Evolutionary conservation across 1,140 invertebrate genomes (phyloP), one percentile per base, ranked within the genome.

Genomic region (Nasonia longicornis): DNA sequence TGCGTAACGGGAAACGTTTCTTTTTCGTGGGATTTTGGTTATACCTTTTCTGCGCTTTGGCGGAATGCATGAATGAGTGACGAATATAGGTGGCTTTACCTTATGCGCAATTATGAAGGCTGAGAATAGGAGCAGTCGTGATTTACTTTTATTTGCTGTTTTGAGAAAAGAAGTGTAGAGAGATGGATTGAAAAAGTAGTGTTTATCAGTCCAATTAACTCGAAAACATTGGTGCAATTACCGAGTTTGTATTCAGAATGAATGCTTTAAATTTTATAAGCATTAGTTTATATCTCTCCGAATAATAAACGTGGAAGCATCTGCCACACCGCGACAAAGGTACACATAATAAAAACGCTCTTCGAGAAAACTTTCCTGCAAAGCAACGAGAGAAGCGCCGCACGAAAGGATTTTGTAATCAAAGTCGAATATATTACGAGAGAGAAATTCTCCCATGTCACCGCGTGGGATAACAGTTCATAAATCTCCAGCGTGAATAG

Each of bases 391-490:
- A n/a, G 14, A n/a, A 67, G 66, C 66, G 22, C 26, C 66, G 31
- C 31, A 67, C 31, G 2, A 67, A 67, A 67, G 66, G 66, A 67
- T 58, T 58, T 58, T 58, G 52, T 58, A 58, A 58, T 58, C 52
- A 58, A n/a, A 58, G 10, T 26, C 52, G 77, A 72, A 66, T 48
- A 73, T 80, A 73, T 67, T 22, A 45, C 42, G 7, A 80, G 63
- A 71, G 42, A 71, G 26, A 38, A 38, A 80, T 80, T 75, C 31
- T 67, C 67, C 77, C 69, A 58, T 38, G 26, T 80, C 72, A 75
- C 63, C 63, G 52, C 26, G 20, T 75, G 10, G 66, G 22, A 26
- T 67, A 26, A 31, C 66, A 26, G 66, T 67, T 31, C 8, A 67
- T 67, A 67, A 67, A 67, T 67, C 66, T 58, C 52, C 20, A 0